A percentile compares a stretch with the other conserved stretches of the same genome.
Evolutionary conservation across 2,113 vertebrate species (phyloP).

Genomic region (Neodontobutis hainanensis): DNA sequence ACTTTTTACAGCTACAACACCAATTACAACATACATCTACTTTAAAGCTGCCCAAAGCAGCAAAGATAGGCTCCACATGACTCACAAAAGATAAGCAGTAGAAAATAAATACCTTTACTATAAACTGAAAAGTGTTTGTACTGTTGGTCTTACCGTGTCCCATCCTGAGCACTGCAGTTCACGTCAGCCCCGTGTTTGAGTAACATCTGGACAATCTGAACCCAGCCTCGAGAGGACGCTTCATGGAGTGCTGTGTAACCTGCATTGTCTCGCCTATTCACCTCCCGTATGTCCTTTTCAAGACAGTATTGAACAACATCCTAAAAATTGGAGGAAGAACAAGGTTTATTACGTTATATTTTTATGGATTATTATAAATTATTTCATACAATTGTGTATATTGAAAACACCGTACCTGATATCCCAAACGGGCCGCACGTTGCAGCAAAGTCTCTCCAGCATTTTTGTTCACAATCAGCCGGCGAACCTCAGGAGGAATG

Average conservation of each 20-base stretch:
- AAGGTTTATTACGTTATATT: background rate
- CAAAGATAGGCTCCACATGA: too few species aligned
- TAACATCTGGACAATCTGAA: slow-evolving; percentile 91
- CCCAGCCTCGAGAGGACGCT: slow-evolving; percentile 93
- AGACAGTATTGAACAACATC: slow-evolving; percentile 97
- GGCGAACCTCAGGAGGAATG: slow-evolving; percentile 90
- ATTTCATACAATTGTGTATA: background rate
- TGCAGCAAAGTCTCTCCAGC: slow-evolving; percentile 95
- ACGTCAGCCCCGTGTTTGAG: slow-evolving; percentile 95
- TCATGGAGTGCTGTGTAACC: slow-evolving; percentile 97
- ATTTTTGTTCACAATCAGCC: slow-evolving; percentile 97
- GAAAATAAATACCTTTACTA: too few species aligned
- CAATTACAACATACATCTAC: too few species aligned
- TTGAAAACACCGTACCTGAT: slow-evolving; percentile 81
- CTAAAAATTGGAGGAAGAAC: slow-evolving; percentile 63
- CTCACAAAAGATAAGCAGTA: too few species aligned
- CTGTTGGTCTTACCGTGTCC: slow-evolving; percentile 85
- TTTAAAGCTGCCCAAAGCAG: too few species aligned
- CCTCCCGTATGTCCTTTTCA: slow-evolving; percentile 92
- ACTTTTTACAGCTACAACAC: too few species aligned
- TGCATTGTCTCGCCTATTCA: slow-evolving; percentile 95
- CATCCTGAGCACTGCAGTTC: slow-evolving; percentile 97
- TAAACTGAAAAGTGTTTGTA: background rate
- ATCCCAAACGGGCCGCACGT: slow-evolving; percentile 92
- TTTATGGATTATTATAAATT: too few species aligned